Percentiles rank a stretch among this genome's conserved stretches.
phyloP scores from a whole-genome alignment of 2,888 invertebrate genomes.

The Morinoia aosen region DNA sequence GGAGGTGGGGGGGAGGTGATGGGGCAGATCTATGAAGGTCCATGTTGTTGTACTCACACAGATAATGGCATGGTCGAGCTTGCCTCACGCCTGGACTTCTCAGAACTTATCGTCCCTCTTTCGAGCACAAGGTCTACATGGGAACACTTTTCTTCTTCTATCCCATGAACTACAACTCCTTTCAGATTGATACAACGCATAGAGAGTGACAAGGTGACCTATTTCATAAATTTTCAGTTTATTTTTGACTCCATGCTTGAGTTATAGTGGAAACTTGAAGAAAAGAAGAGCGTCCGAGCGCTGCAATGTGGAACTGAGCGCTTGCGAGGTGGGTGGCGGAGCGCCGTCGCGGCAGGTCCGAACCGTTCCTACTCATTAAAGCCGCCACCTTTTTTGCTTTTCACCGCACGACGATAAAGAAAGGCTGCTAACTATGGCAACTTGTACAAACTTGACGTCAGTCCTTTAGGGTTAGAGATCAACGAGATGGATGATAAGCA shows the following conservation, averaged over 20 bases:
- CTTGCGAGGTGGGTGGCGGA: slow-evolving; percentile 48
- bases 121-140: not conserved
- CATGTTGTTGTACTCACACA: slow-evolving; percentile 53
- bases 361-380: slow-evolving; percentile 52
- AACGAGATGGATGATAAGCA: slow-evolving; percentile 53
- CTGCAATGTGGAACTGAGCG: slow-evolving; percentile 6
- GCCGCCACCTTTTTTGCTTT: slow-evolving; percentile 52
- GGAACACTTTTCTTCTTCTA: not conserved
- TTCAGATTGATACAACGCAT: not conserved
- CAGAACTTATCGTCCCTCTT: slow-evolving; percentile 24
- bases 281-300: not conserved
- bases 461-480: slow-evolving; percentile 53
- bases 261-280: not conserved
- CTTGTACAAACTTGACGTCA: slow-evolving; percentile 53
- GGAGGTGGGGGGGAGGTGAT: not conserved
- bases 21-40: slow-evolving; percentile 52
- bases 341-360: slow-evolving; percentile 52
- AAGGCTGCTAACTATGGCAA: slow-evolving; percentile 53
- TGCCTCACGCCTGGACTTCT: slow-evolving; percentile 45
- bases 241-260: not conserved
- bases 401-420: slow-evolving; percentile 53
- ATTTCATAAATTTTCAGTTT: not conserved
- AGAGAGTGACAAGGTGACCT: not conserved
- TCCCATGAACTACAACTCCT: not conserved
- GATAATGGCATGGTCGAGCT: slow-evolving; percentile 51